Percentiles rank a stretch among this genome's conserved stretches.
phyloP scores from a whole-genome alignment of 2,113 vertebrate genomes.

The Ochotona curzoniae region DNA sequence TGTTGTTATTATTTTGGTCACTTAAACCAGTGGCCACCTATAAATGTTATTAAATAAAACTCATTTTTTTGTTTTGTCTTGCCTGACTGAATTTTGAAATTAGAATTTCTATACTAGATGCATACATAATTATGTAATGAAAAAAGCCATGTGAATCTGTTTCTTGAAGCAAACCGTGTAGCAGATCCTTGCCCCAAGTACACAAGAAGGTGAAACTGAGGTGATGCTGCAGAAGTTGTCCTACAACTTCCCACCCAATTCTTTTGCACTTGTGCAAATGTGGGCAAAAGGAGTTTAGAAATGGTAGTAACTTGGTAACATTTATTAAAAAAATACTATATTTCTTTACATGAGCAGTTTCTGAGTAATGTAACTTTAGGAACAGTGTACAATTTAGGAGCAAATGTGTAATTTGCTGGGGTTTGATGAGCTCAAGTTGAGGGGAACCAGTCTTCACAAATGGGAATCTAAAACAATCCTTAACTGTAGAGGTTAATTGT shows the following conservation, averaged over 20 bases:
- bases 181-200: background rate
- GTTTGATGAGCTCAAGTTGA: background rate
- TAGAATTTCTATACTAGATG: constrained; percentile 8
- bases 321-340: background rate
- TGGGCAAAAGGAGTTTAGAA: background rate
- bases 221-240: background rate
- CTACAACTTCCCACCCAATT: background rate
- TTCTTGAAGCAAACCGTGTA: constrained; percentile 4
- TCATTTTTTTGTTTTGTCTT: constrained; percentile 36
- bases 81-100: constrained; percentile 11
- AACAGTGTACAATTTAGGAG: background rate
- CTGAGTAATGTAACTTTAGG: background rate
- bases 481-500: constrained; percentile 23
- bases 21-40: background rate
- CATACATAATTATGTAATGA: background rate
- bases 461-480: background rate
- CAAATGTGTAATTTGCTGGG: background rate
- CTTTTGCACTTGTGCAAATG: background rate
- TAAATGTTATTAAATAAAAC: background rate
- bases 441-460: constrained; percentile 24
- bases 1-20: too few species aligned
- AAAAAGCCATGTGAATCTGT: background rate
- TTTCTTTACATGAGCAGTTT: constrained; percentile 19
- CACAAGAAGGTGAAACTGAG: constrained; percentile 1
- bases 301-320: background rate